Evolutionary conservation across 2,113 vertebrate species (phyloP).

Genomic region (Prietella phreatophila): DNA sequence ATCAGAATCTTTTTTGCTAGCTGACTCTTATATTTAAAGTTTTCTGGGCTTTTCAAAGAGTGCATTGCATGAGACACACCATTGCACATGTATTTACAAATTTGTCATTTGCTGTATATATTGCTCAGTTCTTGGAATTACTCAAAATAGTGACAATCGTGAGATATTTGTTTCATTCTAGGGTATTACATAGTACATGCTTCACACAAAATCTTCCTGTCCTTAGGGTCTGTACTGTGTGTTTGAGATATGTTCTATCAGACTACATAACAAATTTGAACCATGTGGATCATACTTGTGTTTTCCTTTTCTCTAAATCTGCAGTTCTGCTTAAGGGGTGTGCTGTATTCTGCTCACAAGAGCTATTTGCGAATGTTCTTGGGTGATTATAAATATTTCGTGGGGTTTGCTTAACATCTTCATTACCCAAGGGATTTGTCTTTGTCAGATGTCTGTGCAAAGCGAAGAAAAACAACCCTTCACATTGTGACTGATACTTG

Average conservation of each 20-base stretch:
- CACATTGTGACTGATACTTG: constrained; percentile 29
- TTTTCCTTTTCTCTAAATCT: constrained; percentile 1
- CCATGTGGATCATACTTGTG: background rate
- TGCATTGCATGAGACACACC: background rate
- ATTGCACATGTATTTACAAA: background rate
- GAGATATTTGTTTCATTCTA: background rate
- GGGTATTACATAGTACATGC: background rate
- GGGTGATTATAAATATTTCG: constrained; percentile 44
- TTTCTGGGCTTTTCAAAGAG: background rate
- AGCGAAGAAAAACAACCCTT: constrained; percentile 22
- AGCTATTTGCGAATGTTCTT: constrained; percentile 40
- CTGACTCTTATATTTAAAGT: background rate
- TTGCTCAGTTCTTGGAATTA: background rate
- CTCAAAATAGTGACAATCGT: background rate
- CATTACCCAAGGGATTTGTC: background rate
- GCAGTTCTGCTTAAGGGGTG: background rate
- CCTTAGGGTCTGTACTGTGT: background rate
- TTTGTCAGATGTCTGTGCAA: constrained; percentile 22
- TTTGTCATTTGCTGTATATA: background rate
- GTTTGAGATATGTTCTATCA: background rate
- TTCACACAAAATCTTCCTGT: background rate
- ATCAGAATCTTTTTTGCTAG: background rate
- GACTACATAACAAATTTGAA: constrained; percentile 24
- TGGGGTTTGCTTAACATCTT: background rate
- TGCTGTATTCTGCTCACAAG: background rate